Base-by-base conservation (phyloP, 2,113 vertebrate species). In the Cyanoliseus patagonus region DNA sequence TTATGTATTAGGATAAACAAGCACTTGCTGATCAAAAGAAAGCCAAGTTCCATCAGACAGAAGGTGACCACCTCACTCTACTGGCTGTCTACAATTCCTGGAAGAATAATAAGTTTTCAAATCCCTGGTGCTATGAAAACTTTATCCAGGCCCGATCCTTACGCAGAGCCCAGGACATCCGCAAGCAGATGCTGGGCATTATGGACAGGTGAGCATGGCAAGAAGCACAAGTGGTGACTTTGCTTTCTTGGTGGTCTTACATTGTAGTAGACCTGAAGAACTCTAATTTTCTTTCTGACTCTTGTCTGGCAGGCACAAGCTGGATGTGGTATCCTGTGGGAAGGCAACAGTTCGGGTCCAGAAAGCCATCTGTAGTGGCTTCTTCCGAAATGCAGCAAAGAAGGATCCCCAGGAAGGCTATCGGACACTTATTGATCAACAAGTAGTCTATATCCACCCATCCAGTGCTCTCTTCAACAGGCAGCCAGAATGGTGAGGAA, bases 71-170 rank as follows among this genome's bases (percentile, higher is more conserved):
- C 88, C 98, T 99, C 81, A 99, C 99, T 5, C 96, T 99, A 82
- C 97, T 99, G 97, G 99, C 99, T 6, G 99, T 99, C n/a, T 99
- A 99, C 97, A 99, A 99, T 93, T 99, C 99, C 64, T 99, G 99
- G 99, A 99, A 99, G 96, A 99, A 99, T 87, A 99, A 99, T 91
- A 99, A 99, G 92, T 99, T 99, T 96, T 99, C 99, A 87, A 99
- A 99, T 94, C 99, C 99, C 10, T 99, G 99, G 99, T 99, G 99
- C 95, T 99, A 99, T 6, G 99, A 99, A 92, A 99, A 99, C 67
- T 99, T 99, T 59, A 99, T 99, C 95, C 99, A 99, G 97, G 99
- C 99, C 7, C 98, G 99, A 20, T 99, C 99, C 17, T 98, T 99
- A 42, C 99, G 99, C 46, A 97, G 99, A 62, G 99, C 98, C 1